Evolutionary conservation across 2,113 vertebrate genomes (phyloP).

Genomic region (Rynchops niger): DNA sequence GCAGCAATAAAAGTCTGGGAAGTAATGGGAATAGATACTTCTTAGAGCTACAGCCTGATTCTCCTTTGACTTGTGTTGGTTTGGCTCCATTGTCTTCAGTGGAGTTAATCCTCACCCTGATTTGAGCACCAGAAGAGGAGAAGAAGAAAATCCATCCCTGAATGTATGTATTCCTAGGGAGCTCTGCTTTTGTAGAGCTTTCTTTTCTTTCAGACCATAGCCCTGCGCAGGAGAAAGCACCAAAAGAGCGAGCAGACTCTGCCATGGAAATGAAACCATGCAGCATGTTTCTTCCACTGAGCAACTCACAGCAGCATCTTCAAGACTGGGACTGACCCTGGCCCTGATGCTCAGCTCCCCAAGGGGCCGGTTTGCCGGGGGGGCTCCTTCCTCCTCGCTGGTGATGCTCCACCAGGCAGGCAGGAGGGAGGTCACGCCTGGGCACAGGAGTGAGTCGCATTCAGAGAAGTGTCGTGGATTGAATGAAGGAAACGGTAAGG

Average conservation of each 20-base stretch:
- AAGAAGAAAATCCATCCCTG: not conserved
- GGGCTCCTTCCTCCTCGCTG: not conserved
- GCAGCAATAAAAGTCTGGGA: not conserved
- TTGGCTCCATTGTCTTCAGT: not conserved
- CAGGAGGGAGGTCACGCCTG: not conserved
- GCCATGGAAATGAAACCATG: not conserved
- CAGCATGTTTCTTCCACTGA: not conserved
- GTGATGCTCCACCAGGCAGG: not conserved
- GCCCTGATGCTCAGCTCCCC: not conserved
- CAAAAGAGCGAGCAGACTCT: not conserved
- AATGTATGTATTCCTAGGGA: not conserved
- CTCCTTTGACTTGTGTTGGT: not conserved
- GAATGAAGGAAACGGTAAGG: not conserved
- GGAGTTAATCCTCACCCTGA: not conserved
- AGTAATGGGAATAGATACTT: not conserved
- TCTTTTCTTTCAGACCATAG: not conserved
- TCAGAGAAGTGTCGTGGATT: not conserved
- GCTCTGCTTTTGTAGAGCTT: not conserved
- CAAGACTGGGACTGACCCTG: not conserved
- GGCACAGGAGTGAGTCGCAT: not conserved
- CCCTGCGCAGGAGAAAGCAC: not conserved
- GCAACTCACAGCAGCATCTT: not conserved
- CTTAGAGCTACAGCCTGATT: not conserved
- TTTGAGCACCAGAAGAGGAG: not conserved
- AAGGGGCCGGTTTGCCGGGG: not conserved